Base-by-base conservation (phyloP, 2,888 invertebrate species). In the Caenorhabditis angaria region DNA sequence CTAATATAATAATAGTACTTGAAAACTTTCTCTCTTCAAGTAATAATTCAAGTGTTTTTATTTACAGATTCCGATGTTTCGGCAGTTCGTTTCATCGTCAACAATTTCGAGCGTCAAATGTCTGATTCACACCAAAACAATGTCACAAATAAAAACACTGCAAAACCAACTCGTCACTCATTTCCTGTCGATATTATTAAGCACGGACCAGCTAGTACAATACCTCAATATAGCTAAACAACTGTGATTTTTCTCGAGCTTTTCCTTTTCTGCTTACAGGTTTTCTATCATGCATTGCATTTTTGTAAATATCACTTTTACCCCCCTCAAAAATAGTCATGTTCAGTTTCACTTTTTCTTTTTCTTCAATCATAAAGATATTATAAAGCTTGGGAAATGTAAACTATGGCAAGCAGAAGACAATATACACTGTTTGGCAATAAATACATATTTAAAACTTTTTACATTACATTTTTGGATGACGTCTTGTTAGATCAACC, bases 111-210 rank as follows among this genome's bases (percentile, higher is more conserved):
- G 20, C 57, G 61, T 35, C 51, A 59, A 41, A 41, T 41, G 41
- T 41, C 6, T 50, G 58, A 53, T 41, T n/a, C n/a, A n/a, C n/a
- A n/a, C n/a, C n/a, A n/a, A n/a, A n/a, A n/a, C n/a, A n/a, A n/a
- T n/a, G n/a, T n/a, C n/a, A n/a, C n/a, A n/a, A n/a, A n/a, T n/a
- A n/a, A n/a, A n/a, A n/a, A 2, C 12, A 3, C 14, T 20, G 32
- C 5, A 25, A 2, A 10, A 10, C 48, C 70, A 18, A 47, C 67
- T 10, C 54, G 64, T 32, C 75, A 69, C 50, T 63, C 67, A 8
- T 77, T 75, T 47, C 77, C 77, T 24, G 62, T 77, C 2, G 74
- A 77, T 48, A 70, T 77, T 27, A 57, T 53, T 20, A 77, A 77
- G 35, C 56, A 56, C 14, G 24, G 24, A 27, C 12, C 67, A 27